Evolutionary conservation across 2,797 vertebrate genomes (phyloP).

Genomic region (Lutjanus campechanus): DNA sequence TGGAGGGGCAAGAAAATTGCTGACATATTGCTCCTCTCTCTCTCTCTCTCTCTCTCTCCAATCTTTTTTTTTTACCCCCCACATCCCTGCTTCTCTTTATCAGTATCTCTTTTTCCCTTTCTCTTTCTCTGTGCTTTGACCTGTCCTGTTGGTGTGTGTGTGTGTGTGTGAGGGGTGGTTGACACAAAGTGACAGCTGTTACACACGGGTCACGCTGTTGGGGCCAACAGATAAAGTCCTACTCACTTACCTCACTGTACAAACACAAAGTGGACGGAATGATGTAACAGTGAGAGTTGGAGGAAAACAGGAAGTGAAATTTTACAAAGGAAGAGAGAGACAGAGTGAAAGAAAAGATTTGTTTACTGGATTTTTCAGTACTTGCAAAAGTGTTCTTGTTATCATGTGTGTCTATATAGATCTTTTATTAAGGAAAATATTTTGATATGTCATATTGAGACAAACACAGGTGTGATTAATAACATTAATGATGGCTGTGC

Average conservation of each 20-base stretch:
- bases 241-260: not conserved
- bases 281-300: no score
- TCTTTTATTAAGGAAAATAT: not conserved
- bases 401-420: not conserved
- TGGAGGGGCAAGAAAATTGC: slow-evolving; percentile 75
- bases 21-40: slow-evolving; percentile 74
- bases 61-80: not conserved
- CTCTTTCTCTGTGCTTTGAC: slow-evolving; percentile 8
- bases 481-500: not conserved
- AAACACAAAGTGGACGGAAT: not conserved
- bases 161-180: not conserved
- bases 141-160: slow-evolving; percentile 23
- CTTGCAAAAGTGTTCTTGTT: not conserved
- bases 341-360: not conserved
- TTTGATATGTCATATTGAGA: not conserved
- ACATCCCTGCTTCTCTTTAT: not conserved
- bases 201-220: slow-evolving; percentile 27
- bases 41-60: slow-evolving; percentile 15
- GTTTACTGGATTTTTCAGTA: not conserved
- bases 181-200: slow-evolving; percentile 32
- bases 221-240: slow-evolving; percentile 33
- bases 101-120: not conserved
- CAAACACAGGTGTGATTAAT: not conserved
- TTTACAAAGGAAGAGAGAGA: not conserved
- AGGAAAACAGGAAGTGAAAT: not conserved